Evolutionary conservation across 1,140 invertebrate species (phyloP), one percentile per base, ranked within the genome.

Genomic region (Vollenhovia emeryi): DNA sequence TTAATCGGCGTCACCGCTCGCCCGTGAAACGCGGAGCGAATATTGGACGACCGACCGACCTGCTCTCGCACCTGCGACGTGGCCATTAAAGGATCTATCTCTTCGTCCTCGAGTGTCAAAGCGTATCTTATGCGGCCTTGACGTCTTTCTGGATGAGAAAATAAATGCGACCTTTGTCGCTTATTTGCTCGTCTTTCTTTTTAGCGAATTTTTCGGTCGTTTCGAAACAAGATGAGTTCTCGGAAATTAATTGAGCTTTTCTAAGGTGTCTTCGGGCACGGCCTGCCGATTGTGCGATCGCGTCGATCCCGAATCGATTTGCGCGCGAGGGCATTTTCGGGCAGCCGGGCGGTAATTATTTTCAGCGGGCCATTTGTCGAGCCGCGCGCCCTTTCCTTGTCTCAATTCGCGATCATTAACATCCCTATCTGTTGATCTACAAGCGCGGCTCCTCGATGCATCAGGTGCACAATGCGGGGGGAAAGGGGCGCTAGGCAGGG

Each of bases 361-460:
- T 82, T 75, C 59, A 74, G 57, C 76, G 68, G 43, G 64, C 79
- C 69, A 90, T 90, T 89, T 90, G 87, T 91, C 89, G 83, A 86
- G 43, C 13, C 24, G 62, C 86, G 59, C 76, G 84, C 64, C 73
- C 60, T 52, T 50, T 52, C 57, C 69, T 68, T 40, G 86, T 88
- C 89, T 93, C 91, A 92, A 93, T 93, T 92, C 91, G 87, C 86
- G 68, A 86, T 89, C 86, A 91, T 93, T 93, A 92, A 89, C 78
- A 88, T 89, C 79, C 78, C 36, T 93, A 92, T 93, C 92, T 76
- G 50, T 18, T 66, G 86, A 94, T 93, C 92, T 91, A 91, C 91
- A 86, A 75, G 45, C 80, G 83, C 84, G 91, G 89, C 90, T 85
- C 73, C 78, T 84, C 87, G 69, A 87, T 84, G 90, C 91, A 91